phyloP scores from a whole-genome alignment of 2,113 vertebrate genomes.

The Egretta garzetta region DNA sequence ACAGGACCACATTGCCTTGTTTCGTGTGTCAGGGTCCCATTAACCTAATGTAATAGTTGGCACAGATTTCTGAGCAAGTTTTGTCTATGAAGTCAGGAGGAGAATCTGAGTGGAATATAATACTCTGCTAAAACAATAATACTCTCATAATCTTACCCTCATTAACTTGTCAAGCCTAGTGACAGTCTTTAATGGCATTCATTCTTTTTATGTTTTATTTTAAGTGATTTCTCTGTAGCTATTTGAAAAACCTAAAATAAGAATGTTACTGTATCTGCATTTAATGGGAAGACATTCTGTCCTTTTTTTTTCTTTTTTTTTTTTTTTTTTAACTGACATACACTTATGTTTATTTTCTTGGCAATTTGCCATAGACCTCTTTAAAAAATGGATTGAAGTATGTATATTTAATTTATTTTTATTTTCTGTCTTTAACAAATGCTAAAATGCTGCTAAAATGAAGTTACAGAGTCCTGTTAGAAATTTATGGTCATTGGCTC shows the following conservation, averaged over 20 bases:
- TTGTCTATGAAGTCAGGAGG: conserved; percentile 44
- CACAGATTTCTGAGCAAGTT: conserved; percentile 62
- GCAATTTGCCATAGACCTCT: neutral
- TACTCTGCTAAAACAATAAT: conserved; percentile 70
- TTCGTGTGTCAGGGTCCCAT: conserved; percentile 45
- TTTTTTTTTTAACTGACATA: neutral
- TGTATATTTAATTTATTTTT: neutral
- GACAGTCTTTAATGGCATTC: conserved; percentile 61
- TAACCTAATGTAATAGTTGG: conserved; percentile 57
- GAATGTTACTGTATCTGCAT: conserved; percentile 9
- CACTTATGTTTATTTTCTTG: neutral
- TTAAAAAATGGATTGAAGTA: neutral
- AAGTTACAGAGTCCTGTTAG: neutral
- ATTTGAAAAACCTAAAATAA: neutral
- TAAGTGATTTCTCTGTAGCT: conserved; percentile 49
- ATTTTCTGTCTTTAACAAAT: neutral
- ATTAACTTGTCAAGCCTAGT: conserved; percentile 68
- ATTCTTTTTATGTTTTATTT: conserved; percentile 37
- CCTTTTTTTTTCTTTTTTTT: too few species aligned
- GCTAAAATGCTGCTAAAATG: neutral
- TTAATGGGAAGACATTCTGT: neutral
- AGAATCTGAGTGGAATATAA: conserved; percentile 60
- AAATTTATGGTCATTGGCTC: neutral
- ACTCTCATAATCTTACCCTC: conserved; percentile 51
- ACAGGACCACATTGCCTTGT: neutral